phyloP scores from a whole-genome alignment of 1,140 invertebrate species.

The Lamellibrachia luymesi region DNA sequence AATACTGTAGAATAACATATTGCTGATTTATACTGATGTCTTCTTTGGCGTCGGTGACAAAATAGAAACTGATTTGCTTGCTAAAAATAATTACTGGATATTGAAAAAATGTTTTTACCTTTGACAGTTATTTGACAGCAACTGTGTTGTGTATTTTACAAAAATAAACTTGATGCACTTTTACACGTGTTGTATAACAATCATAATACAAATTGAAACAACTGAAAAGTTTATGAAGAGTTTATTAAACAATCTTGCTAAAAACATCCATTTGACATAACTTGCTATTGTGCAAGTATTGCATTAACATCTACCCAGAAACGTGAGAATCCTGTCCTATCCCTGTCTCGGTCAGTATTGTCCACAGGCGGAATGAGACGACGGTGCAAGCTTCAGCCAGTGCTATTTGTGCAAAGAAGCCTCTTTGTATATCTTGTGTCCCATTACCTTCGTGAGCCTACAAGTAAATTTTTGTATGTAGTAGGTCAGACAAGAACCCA shows the following conservation, averaged over 20 bases:
- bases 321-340: background rate
- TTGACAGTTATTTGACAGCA: too few species aligned
- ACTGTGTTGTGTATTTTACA: too few species aligned
- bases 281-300: background rate
- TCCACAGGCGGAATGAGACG: background rate
- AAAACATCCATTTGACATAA: background rate
- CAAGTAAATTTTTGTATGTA: background rate
- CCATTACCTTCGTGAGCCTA: background rate
- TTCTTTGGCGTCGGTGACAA: too few species aligned
- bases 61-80: too few species aligned
- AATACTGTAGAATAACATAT: background rate
- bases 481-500: too few species aligned
- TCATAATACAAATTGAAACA: background rate
- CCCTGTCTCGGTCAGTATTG: background rate
- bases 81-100: background rate
- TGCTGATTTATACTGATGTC: background rate
- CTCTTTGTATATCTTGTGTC: background rate
- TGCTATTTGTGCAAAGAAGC: background rate
- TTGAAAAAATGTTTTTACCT: background rate
- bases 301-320: background rate
- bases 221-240: background rate
- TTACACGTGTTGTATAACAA: too few species aligned
- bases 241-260: background rate
- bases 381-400: background rate
- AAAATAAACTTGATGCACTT: too few species aligned